Percentiles rank a stretch among this genome's conserved stretches.
phyloP scores from a whole-genome alignment of 2,113 vertebrate species.

The Eulacestoma nigropectus region DNA sequence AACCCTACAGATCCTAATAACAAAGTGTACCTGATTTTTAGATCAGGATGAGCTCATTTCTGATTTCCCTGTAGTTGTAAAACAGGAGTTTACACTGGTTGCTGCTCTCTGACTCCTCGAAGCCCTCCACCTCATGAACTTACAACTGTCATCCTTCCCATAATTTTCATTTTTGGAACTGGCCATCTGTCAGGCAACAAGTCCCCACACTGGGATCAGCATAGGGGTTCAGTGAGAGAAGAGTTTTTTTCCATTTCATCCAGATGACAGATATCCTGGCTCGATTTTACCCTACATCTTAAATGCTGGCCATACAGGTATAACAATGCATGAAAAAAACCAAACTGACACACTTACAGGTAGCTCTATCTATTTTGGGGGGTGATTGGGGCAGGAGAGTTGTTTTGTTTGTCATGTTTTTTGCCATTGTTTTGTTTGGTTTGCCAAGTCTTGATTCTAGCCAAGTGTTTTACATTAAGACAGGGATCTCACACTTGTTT shows the following conservation, averaged over 20 bases:
- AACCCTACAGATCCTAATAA: background rate
- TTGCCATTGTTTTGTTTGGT: background rate
- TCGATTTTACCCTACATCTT: background rate
- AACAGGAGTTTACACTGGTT: background rate
- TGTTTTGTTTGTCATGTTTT: background rate
- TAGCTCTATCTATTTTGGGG: background rate
- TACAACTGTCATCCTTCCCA: background rate
- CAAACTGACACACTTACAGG: rapidly evolving
- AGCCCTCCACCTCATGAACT: background rate
- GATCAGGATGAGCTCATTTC: background rate
- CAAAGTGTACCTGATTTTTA: background rate
- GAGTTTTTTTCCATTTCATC: background rate
- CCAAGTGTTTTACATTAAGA: background rate
- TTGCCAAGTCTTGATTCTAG: background rate
- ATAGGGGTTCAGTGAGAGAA: background rate
- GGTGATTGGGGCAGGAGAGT: rapidly evolving
- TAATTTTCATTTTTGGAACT: background rate
- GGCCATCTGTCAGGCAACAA: background rate
- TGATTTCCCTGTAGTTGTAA: background rate
- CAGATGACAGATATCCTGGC: background rate
- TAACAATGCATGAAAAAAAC: background rate
- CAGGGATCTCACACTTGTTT: background rate
- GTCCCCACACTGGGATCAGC: background rate
- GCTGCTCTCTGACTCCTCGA: background rate
- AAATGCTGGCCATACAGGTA: background rate